A percentile compares a stretch with the other conserved stretches of the same genome.
Evolutionary conservation across 2,888 invertebrate species (phyloP).

Genomic region (Abrostola tripartita): DNA sequence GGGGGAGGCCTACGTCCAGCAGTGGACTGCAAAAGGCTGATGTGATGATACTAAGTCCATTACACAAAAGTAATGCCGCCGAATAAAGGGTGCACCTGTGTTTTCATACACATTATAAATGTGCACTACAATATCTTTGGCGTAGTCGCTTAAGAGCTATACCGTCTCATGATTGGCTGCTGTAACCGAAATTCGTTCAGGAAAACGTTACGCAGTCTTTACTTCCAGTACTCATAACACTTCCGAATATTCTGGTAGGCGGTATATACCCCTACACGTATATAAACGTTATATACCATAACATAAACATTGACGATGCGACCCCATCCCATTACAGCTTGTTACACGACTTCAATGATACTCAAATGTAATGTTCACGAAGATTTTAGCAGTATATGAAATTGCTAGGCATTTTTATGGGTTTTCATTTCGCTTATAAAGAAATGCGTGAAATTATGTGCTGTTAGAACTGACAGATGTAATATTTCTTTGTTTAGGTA

Average conservation of each 20-base stretch:
- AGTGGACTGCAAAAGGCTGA: too few species aligned
- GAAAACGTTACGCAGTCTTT: too few species aligned
- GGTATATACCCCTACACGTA: not conserved
- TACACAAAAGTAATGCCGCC: too few species aligned
- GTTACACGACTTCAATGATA: constrained; percentile 25
- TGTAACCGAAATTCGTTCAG: too few species aligned
- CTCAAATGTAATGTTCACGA: constrained; percentile 23
- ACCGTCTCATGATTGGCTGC: too few species aligned
- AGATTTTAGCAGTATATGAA: constrained; percentile 22
- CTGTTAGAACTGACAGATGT: not conserved
- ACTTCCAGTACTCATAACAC: not conserved
- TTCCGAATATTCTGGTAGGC: not conserved
- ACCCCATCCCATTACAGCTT: constrained; percentile 14
- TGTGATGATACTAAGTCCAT: too few species aligned
- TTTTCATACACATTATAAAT: too few species aligned
- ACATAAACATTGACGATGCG: constrained; percentile 30
- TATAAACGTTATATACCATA: constrained; percentile 7
- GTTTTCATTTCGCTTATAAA: not conserved
- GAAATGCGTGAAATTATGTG: constrained; percentile 2
- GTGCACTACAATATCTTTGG: too few species aligned
- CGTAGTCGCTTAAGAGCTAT: too few species aligned
- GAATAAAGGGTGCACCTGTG: too few species aligned
- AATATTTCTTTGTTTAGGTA: too few species aligned
- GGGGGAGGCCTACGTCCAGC: too few species aligned
- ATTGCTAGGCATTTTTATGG: constrained; percentile 18